Conservation (phyloP, 2,888 invertebrate species). For the Spodoptera littoralis region DNA sequence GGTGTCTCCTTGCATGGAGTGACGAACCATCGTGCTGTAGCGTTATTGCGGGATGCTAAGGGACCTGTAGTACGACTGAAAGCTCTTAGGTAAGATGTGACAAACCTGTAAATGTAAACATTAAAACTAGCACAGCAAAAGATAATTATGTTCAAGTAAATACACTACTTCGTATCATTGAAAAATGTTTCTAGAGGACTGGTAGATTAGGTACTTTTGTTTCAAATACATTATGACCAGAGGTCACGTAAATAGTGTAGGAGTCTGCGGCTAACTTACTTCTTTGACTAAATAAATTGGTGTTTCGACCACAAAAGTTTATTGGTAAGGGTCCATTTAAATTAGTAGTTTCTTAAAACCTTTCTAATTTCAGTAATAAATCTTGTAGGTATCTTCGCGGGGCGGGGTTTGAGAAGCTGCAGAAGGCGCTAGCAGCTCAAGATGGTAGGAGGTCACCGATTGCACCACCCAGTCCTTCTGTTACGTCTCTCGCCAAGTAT, state of each 20-base stretch:
- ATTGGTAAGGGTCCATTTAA: too few relatives aligned
- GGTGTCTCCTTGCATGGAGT: constrained; percentile 94
- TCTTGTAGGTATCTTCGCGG: constrained; percentile 92
- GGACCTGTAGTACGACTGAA: constrained; percentile 88
- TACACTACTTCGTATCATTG: too few relatives aligned
- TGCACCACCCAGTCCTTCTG: constrained; percentile 91
- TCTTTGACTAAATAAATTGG: too few relatives aligned
- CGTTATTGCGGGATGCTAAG: constrained; percentile 93
- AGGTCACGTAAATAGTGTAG: too few relatives aligned
- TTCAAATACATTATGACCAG: too few relatives aligned
- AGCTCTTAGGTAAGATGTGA: constrained; percentile 74
- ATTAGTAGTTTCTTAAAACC: constrained; percentile 13
- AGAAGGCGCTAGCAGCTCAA: constrained; percentile 93
- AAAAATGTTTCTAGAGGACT: too few relatives aligned
- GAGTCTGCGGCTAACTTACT: too few relatives aligned
- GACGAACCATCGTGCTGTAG: constrained; percentile 97
- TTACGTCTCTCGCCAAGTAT: constrained; percentile 92
- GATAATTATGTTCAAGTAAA: too few relatives aligned
- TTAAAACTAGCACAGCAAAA: too few relatives aligned
- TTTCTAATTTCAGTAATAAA: constrained; percentile 54
- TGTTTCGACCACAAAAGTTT: too few relatives aligned
- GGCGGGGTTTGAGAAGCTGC: constrained; percentile 95
- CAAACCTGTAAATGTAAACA: constrained; percentile 12
- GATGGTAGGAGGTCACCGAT: constrained; percentile 89
- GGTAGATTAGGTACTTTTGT: too few relatives aligned